These are phyloP conservation scores for Hypsopygia costalis DNA, from an alignment of 2,888 invertebrate species.

Conservation along the genomic window DNA sequence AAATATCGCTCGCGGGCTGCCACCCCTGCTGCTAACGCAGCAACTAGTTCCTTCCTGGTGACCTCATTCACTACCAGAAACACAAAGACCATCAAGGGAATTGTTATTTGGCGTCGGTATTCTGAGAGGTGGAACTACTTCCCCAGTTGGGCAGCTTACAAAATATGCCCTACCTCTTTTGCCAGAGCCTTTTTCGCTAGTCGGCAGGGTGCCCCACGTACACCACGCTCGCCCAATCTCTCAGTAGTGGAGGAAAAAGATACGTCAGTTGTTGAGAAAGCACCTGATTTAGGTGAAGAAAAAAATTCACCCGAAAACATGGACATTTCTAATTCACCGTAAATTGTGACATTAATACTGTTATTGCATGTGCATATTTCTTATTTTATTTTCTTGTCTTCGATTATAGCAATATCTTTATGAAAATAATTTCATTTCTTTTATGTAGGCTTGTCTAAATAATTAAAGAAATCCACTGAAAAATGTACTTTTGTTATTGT, in stretches of 20 bases:
- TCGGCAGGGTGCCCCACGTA: no score
- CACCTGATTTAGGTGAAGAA: slow-evolving; percentile 68
- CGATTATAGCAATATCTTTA: slow-evolving; percentile 3
- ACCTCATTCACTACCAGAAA: no score
- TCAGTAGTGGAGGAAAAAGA: slow-evolving; percentile 50
- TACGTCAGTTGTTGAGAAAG: slow-evolving; percentile 35
- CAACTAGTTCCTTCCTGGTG: no score
- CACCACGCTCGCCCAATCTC: slow-evolving; percentile 50
- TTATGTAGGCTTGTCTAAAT: slow-evolving; percentile 7
- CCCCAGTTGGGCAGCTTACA: no score
- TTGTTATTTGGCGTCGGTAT: no score
- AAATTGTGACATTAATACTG: slow-evolving; percentile 23
- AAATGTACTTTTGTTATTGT: no score
- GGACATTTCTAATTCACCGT: slow-evolving; percentile 91
- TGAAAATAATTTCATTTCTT: slow-evolving; percentile 2
- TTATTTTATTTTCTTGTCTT: neutral
- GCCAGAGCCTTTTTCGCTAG: no score
- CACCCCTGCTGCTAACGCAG: no score
- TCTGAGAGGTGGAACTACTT: no score
- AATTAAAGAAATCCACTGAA: slow-evolving; percentile 21
- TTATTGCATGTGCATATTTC: neutral
- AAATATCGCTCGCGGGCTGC: no score
- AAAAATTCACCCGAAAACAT: slow-evolving; percentile 85
- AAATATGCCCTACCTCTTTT: no score
- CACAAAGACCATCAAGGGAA: no score